A percentile compares a stretch with the other conserved stretches of the same genome.
Evolutionary conservation across 2,888 invertebrate species (phyloP).

Genomic region (Cryptus armator): DNA sequence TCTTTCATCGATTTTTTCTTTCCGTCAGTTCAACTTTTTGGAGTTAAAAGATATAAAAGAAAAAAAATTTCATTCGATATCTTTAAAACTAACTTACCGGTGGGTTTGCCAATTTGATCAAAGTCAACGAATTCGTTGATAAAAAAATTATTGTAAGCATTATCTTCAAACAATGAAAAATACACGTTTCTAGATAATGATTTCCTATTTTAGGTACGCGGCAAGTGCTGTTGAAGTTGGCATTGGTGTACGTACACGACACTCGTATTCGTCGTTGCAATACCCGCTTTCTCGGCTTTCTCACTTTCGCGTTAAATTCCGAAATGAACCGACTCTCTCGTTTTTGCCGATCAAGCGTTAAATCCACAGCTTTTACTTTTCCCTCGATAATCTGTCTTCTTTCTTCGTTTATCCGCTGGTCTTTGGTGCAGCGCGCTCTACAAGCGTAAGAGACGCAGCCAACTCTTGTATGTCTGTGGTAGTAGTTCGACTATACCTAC

Average conservation of each 20-base stretch:
- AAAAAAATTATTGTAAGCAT: too few species aligned
- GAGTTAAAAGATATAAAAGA: too few species aligned
- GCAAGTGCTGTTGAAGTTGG: background rate
- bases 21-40: too few species aligned
- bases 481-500: background rate
- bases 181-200: background rate
- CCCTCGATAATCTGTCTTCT: background rate
- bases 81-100: too few species aligned
- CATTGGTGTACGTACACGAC: background rate
- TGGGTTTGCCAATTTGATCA: too few species aligned
- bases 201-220: too few species aligned
- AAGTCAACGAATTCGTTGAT: too few species aligned
- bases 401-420: background rate
- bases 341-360: conserved; percentile 23
- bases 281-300: background rate
- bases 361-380: background rate
- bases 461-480: background rate
- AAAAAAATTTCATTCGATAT: too few species aligned
- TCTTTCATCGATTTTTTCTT: too few species aligned
- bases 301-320: conserved; percentile 2
- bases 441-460: background rate
- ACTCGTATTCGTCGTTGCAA: background rate
- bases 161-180: background rate
- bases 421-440: background rate
- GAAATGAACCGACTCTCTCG: background rate